Evolutionary conservation across 2,797 vertebrate species (phyloP), one percentile per base, ranked within the genome.

Genomic region (Taenioides sp.): DNA sequence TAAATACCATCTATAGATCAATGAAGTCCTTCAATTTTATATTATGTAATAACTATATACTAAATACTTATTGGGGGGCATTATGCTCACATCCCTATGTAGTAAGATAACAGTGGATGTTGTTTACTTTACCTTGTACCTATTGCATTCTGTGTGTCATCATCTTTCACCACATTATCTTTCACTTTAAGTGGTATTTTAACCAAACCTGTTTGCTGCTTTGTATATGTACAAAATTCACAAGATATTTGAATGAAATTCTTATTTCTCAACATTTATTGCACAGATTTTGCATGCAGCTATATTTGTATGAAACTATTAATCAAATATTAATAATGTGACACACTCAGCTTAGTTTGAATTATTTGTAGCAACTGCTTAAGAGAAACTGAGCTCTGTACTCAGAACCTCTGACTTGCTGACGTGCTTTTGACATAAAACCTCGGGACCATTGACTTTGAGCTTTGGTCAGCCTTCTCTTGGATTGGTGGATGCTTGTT

Each of bases 381-480:
- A 34, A 43, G 16, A 25, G 12, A 27, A 3, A 2, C 20, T 22
- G 25, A 59, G 27, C 10, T 3, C 28, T 37, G 28, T 63, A 62
- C 18, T 34, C 31, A 17, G 25, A 58, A 18, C 7, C 12, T 20
- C 9, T 37, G 60, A 37, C 7, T 4, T 31, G 25, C 25, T 27
- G 25, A 27, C 25, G 58, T 28, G 17, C 25, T 62, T 62, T 62
- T 59, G 58, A 2, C 57, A 60, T 23, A 22, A 72, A 65, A 58
- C 14, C 59, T 59, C 65, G 66, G 49, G 59, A 71, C 54, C 55
- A 64, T 69, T 66, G 72, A 71, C 20, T 47, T 2, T 31, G n/a
- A 65, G 59, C 17, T 23, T 20, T 6, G 57, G 69, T 68, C 67
- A 79, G 25, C 58, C 75, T 66, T 20, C n/a, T 61, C 25, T 23